These are phyloP conservation scores for Dermatemys mawii DNA, from an alignment of 2,113 vertebrate genomes.

Conservation along the genomic window DNA sequence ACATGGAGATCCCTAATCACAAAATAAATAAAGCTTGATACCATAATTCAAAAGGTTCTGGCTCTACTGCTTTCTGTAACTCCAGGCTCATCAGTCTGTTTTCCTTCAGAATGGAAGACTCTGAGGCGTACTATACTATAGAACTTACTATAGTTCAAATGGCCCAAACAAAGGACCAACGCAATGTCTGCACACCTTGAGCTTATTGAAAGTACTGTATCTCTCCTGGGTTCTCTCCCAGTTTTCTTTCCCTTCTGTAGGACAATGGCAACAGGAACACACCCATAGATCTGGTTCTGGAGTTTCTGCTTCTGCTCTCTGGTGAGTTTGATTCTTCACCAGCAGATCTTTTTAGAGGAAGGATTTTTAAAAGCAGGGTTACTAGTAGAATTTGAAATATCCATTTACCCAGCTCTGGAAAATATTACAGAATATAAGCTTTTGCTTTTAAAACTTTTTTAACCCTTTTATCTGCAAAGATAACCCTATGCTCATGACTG, in stretches of 20 bases:
- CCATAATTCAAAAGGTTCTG: not conserved
- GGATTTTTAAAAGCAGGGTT: no score
- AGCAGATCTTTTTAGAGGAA: no score
- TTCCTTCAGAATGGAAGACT: not conserved
- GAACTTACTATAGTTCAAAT: not conserved
- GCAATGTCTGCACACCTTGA: not conserved
- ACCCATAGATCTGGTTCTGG: not conserved
- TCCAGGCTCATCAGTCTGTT: not conserved
- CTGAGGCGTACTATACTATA: not conserved
- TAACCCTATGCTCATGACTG: no score
- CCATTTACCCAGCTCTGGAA: no score
- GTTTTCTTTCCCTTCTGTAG: not conserved
- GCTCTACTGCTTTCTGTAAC: not conserved
- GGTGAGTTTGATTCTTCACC: no score
- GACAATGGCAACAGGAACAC: not conserved
- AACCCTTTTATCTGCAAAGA: no score
- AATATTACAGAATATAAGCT: no score
- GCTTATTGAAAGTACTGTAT: not conserved
- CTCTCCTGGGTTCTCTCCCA: not conserved
- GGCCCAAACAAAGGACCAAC: not conserved
- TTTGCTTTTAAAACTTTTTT: no score
- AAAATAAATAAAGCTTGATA: not conserved
- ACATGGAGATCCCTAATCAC: not conserved
- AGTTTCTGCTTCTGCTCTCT: not conserved
- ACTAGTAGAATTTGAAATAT: no score